Evolutionary conservation across 2,797 vertebrate species (phyloP).

Genomic region (Sebastes glaucus): DNA sequence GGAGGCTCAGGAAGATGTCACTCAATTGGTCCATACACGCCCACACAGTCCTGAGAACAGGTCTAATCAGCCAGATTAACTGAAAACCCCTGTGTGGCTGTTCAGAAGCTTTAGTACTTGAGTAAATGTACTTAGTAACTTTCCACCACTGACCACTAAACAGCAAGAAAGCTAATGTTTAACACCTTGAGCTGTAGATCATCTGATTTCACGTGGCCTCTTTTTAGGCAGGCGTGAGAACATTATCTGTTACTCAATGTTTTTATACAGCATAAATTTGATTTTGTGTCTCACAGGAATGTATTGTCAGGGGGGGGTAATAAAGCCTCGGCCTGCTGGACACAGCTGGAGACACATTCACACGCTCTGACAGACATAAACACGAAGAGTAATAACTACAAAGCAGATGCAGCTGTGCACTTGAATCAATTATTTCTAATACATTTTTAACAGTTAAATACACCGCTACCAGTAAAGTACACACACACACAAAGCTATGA

Average conservation of each 20-base stretch:
- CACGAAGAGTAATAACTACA: background rate
- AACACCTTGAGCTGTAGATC: background rate
- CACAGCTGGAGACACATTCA: slow-evolving; percentile 42
- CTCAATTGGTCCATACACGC: too few species aligned
- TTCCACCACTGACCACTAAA: background rate
- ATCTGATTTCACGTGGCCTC: background rate
- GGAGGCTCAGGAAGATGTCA: too few species aligned
- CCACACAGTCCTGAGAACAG: too few species aligned
- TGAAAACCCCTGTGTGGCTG: too few species aligned
- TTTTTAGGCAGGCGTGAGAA: background rate
- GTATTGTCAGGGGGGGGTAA: background rate
- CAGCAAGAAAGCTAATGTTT: background rate
- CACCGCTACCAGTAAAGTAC: slow-evolving; percentile 38
- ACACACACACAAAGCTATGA: slow-evolving; percentile 12
- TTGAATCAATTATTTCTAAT: slow-evolving; percentile 6
- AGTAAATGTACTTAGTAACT: too few species aligned
- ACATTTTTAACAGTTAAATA: slow-evolving; percentile 14
- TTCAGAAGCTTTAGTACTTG: too few species aligned
- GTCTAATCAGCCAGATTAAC: too few species aligned
- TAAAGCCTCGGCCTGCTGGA: slow-evolving; percentile 21
- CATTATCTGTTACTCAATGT: background rate
- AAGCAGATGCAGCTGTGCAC: slow-evolving; percentile 29
- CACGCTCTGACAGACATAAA: slow-evolving; percentile 24
- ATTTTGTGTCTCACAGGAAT: background rate
- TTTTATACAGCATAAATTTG: background rate